A percentile compares a stretch with the other conserved stretches of the same genome.
Conservation (phyloP, 2,797 vertebrate genomes). For the Sardinella longiceps region DNA sequence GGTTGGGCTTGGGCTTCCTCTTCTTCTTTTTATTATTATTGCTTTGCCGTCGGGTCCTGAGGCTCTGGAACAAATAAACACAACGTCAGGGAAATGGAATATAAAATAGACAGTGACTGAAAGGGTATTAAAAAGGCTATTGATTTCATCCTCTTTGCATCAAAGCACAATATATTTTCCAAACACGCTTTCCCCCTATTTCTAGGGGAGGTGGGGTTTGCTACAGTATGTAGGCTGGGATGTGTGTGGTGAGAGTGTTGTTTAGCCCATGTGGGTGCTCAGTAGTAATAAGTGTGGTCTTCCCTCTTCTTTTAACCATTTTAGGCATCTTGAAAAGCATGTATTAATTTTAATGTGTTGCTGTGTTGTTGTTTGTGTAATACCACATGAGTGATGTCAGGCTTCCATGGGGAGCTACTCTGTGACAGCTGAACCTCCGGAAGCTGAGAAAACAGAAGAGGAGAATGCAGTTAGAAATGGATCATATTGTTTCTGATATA, state of each 20-base stretch:
- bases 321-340: no score
- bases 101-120: background rate
- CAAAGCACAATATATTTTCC: background rate
- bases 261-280: background rate
- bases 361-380: no score
- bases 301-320: no score
- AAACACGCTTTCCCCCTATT: no score
- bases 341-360: no score
- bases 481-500: no score
- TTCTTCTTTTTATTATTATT: background rate
- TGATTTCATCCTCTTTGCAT: background rate
- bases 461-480: background rate
- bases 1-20: background rate
- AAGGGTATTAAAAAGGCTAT: background rate
- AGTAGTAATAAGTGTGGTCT: no score
- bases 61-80: slow-evolving; percentile 32
- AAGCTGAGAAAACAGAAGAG: background rate
- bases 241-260: background rate
- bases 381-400: background rate
- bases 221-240: background rate
- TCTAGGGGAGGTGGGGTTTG: no score
- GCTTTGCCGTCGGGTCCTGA: slow-evolving; percentile 9
- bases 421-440: background rate
- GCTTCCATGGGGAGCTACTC: background rate
- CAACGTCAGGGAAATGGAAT: background rate